A percentile compares a stretch with the other conserved stretches of the same genome.
These are phyloP conservation scores for Patiria miniata DNA, from an alignment of 35 echinoderm and acorn worm species.

Conservation along the genomic window DNA sequence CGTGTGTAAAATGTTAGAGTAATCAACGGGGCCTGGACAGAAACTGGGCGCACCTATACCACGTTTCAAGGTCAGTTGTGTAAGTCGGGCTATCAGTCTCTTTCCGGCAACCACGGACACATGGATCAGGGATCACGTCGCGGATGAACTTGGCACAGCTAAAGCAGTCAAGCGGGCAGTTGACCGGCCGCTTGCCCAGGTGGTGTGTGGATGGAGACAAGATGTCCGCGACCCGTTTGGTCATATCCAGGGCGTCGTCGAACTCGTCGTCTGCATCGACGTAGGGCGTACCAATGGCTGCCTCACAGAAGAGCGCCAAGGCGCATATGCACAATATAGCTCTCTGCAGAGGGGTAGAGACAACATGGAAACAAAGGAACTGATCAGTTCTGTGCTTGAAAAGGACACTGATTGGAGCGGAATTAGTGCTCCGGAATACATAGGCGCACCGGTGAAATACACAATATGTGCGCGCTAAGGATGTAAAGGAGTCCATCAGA, in stretches of 20 bases:
- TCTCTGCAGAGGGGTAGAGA: background rate
- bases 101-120: background rate
- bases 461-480: no score
- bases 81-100: background rate
- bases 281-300: background rate
- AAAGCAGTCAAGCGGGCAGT: background rate
- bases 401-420: no score
- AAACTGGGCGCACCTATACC: background rate
- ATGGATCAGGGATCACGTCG: background rate
- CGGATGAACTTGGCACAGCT: constrained; percentile 12
- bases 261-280: background rate
- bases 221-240: background rate
- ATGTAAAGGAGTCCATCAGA: no score
- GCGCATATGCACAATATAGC: background rate
- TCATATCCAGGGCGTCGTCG: background rate
- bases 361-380: no score
- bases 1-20: no score
- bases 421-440: no score
- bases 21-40: background rate
- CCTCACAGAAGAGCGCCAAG: background rate
- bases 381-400: no score
- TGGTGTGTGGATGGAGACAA: background rate
- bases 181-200: background rate
- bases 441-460: no score
- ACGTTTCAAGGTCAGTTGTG: background rate